Percentiles rank a stretch among this genome's conserved stretches.
phyloP scores from a whole-genome alignment of 2,888 invertebrate genomes.

The Kuschelorhynchus macadamiae region DNA sequence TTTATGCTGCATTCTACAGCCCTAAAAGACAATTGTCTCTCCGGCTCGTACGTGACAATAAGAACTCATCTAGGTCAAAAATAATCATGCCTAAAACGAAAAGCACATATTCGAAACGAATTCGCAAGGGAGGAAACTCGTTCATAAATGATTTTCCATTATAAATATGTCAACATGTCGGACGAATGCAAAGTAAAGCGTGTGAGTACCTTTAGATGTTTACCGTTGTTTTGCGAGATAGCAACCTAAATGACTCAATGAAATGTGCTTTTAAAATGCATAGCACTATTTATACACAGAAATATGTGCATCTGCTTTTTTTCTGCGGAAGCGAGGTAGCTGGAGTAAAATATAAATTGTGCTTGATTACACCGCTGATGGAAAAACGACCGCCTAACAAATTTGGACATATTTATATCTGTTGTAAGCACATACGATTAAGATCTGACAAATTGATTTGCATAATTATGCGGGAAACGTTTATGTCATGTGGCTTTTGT shows the following conservation, averaged over 20 bases:
- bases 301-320: conserved; percentile 22
- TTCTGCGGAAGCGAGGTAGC: neutral
- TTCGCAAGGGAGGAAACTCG: conserved; percentile 26
- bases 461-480: no score
- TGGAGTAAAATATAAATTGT: neutral
- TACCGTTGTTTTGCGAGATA: conserved; percentile 49
- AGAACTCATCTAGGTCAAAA: conserved; percentile 28
- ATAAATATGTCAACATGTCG: conserved; percentile 54
- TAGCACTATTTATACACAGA: conserved; percentile 33
- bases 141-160: conserved; percentile 49
- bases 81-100: conserved; percentile 7
- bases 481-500: no score
- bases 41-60: no score
- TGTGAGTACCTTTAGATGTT: conserved; percentile 45
- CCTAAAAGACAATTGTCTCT: no score
- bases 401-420: no score
- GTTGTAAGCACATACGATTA: no score
- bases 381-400: no score
- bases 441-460: no score
- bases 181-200: conserved; percentile 44
- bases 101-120: conserved; percentile 23
- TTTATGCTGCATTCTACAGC: no score
- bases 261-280: conserved; percentile 45
- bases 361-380: neutral
- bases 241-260: conserved; percentile 47